Conservation (phyloP, 1,140 invertebrate species). For the Drosophila fuyamai region DNA sequence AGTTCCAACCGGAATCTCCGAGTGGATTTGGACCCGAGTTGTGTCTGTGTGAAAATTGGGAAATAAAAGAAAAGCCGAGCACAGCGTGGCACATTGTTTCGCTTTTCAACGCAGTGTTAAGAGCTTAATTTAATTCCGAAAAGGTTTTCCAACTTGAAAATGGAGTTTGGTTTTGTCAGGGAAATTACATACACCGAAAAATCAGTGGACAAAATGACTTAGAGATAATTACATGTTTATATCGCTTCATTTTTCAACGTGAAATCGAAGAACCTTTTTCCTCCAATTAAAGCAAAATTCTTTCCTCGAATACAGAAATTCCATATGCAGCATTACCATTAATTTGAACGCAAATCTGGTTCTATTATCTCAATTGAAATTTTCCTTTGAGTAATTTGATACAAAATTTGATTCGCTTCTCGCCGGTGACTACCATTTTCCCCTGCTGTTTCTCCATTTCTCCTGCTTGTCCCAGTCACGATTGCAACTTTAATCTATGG, state of each 20-base stretch:
- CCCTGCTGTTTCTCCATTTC: conserved; percentile 6
- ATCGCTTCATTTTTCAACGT: neutral
- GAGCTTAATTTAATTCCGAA: conserved; percentile 56
- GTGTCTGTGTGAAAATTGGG: conserved; percentile 25
- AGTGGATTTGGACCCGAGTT: conserved; percentile 44
- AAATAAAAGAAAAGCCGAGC: conserved; percentile 34
- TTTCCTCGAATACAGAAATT: conserved; percentile 2
- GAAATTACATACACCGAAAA: conserved; percentile 5
- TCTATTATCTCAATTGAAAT: conserved; percentile 46
- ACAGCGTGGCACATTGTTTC: conserved; percentile 68
- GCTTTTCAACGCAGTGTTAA: conserved; percentile 47
- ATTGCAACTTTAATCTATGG: conserved; percentile 50
- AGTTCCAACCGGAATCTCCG: conserved; percentile 44
- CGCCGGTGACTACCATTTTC: conserved; percentile 9
- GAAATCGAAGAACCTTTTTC: neutral
- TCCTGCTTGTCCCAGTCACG: conserved; percentile 27
- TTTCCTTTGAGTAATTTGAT: conserved; percentile 43
- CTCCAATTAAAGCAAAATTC: conserved; percentile 2
- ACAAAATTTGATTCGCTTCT: conserved; percentile 28
- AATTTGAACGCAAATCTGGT: conserved; percentile 25
- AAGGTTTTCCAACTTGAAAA: conserved; percentile 47
- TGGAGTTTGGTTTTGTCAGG: conserved; percentile 24
- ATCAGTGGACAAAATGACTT: too few relatives aligned
- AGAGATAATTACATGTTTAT: too few relatives aligned
- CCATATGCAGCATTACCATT: conserved; percentile 8